Conservation (phyloP, 2,797 vertebrate genomes). For the Galaxias olidus region DNA sequence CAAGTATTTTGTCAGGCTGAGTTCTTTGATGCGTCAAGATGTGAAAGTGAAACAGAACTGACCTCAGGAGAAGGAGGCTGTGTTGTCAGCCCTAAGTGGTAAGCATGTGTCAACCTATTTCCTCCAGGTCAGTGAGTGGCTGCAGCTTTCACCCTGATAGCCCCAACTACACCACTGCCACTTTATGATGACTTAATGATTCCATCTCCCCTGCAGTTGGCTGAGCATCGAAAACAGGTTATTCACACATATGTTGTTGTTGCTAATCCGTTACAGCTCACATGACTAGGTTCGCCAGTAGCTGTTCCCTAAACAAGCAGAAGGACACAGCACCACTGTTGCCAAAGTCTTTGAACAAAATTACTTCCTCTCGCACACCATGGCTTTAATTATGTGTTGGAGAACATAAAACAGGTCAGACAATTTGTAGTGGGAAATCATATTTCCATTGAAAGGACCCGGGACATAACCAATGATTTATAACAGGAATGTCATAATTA, state of each 20-base stretch:
- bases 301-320: conserved; percentile 78
- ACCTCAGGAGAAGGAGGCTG: conserved; percentile 53
- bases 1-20: conserved; percentile 38
- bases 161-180: conserved; percentile 23
- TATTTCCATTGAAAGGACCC: conserved; percentile 88
- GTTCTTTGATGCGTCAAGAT: conserved; percentile 43
- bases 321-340: conserved; percentile 68
- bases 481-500: conserved; percentile 91
- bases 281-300: conserved; percentile 77
- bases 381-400: conserved; percentile 93
- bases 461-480: conserved; percentile 92
- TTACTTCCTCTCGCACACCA: conserved; percentile 91
- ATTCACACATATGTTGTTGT: conserved; percentile 67
- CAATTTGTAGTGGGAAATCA: conserved; percentile 96
- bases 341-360: conserved; percentile 87
- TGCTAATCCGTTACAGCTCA: conserved; percentile 72
- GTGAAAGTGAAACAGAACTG: conserved; percentile 43
- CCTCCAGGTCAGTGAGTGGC: conserved; percentile 52
- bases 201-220: conserved; percentile 27
- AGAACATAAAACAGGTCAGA: conserved; percentile 91
- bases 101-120: conserved; percentile 64
- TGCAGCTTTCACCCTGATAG: conserved; percentile 56
- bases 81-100: conserved; percentile 37
- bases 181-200: neutral
- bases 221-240: conserved; percentile 60